Evolutionary conservation across 2,797 vertebrate species (phyloP).

Genomic region (Gallinago solitaria): DNA sequence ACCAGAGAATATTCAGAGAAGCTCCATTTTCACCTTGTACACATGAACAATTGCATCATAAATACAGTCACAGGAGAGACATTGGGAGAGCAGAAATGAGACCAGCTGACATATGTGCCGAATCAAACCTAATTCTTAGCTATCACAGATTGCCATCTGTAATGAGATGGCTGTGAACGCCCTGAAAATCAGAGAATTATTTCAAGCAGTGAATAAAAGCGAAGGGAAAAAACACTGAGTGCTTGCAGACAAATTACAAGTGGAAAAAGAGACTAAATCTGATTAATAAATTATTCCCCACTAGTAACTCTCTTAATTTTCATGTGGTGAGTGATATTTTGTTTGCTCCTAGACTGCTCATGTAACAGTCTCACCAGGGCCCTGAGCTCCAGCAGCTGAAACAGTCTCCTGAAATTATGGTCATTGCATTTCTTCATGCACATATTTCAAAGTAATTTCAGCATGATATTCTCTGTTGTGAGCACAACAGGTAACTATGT

Average conservation of each 20-base stretch:
- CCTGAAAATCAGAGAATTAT: neutral
- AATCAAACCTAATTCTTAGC: neutral
- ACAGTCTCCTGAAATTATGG: neutral
- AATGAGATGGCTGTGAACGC: neutral
- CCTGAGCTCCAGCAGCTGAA: conserved; percentile 11
- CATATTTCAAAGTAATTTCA: conserved; percentile 36
- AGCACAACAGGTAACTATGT: neutral
- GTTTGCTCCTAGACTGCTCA: neutral
- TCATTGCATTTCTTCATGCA: conserved; percentile 8
- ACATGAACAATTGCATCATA: neutral
- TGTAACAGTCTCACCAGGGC: neutral
- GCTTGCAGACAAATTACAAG: conserved; percentile 16
- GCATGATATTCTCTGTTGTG: conserved; percentile 16
- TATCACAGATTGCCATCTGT: neutral
- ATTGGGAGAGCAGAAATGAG: neutral
- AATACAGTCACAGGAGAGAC: neutral
- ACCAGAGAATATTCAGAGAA: neutral
- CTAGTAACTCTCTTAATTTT: neutral
- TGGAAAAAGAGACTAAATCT: neutral
- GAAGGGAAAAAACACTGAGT: neutral
- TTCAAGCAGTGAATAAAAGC: neutral
- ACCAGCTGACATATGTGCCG: neutral
- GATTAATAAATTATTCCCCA: conserved; percentile 17
- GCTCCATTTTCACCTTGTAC: neutral
- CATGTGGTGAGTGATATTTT: neutral